Conservation (phyloP, 1,140 invertebrate species). For the Luehdorfia chinensis region DNA sequence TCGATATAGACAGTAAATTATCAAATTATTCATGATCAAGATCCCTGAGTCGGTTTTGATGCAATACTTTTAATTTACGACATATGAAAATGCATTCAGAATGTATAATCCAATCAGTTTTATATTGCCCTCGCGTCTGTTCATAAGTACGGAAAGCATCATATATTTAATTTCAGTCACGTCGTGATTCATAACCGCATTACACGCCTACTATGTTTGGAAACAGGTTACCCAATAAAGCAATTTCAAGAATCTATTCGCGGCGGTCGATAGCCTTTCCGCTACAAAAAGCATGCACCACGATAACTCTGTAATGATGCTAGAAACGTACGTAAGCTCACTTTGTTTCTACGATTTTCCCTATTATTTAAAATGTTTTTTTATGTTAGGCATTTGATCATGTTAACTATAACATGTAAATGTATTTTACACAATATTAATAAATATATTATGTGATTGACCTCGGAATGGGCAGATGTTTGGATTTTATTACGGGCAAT, state of each 20-base stretch:
- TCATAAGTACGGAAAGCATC: conserved; percentile 32
- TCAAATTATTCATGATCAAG: conserved; percentile 2
- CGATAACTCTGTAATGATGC: conserved; percentile 11
- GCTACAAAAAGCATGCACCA: conserved; percentile 51
- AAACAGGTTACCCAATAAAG: conserved; percentile 70
- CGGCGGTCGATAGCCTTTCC: conserved; percentile 54
- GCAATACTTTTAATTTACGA: conserved; percentile 37
- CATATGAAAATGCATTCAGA: conserved; percentile 38
- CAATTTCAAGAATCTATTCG: conserved; percentile 64
- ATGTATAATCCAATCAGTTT: conserved; percentile 27
- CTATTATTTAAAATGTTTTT: too few species aligned
- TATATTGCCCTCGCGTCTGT: conserved; percentile 24
- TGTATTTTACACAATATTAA: too few species aligned
- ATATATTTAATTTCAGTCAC: conserved; percentile 42
- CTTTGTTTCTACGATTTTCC: neutral
- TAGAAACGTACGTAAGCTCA: neutral
- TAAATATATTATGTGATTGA: too few species aligned
- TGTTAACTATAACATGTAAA: too few species aligned
- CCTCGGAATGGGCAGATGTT: too few species aligned
- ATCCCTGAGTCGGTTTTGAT: conserved; percentile 29
- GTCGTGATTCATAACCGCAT: conserved; percentile 58
- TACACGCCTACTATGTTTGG: conserved; percentile 61
- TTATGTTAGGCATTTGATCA: too few species aligned
- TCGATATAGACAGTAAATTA: neutral
- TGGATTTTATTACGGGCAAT: too few species aligned